These are phyloP conservation scores for Synergus japonicus DNA, from an alignment of 2,888 invertebrate genomes.

Conservation along the genomic window DNA sequence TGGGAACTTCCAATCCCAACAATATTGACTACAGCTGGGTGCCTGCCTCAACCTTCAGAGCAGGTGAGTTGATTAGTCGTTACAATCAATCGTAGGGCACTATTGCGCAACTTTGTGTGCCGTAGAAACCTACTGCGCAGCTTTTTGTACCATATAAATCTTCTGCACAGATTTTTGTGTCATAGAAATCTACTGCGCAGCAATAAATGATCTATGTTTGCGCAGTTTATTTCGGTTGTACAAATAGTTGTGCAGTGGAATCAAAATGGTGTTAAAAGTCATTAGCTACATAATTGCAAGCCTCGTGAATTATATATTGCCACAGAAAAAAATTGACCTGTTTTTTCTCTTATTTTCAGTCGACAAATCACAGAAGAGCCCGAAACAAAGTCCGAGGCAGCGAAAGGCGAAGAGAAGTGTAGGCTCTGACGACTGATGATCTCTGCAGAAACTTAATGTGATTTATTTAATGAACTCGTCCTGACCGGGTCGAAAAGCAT, in stretches of 20 bases:
- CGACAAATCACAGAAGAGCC: conserved; percentile 84
- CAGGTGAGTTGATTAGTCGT: conserved; percentile 83
- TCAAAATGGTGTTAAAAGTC: not conserved
- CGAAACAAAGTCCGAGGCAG: conserved; percentile 86
- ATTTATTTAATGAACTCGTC: conserved; percentile 29
- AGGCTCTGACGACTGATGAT: conserved; percentile 83
- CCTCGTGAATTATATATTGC: too few relatives aligned
- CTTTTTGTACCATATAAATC: not conserved
- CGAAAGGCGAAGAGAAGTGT: conserved; percentile 87
- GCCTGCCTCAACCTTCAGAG: conserved; percentile 91
- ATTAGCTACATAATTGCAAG: too few relatives aligned
- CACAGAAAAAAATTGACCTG: not conserved
- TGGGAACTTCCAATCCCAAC: conserved; percentile 92
- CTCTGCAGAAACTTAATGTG: conserved; percentile 47
- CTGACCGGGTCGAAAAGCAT: not conserved
- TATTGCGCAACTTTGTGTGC: not conserved
- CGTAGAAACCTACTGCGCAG: not conserved
- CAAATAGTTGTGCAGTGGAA: not conserved
- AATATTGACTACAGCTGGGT: conserved; percentile 99
- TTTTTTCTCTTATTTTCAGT: conserved; percentile 77
- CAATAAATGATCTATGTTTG: conserved; percentile 9
- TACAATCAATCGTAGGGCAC: not conserved
- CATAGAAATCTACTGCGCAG: not conserved
- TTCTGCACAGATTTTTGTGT: not conserved
- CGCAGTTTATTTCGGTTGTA: not conserved